Conservation (phyloP, 2,113 vertebrate species). For the Marmota monax region DNA sequence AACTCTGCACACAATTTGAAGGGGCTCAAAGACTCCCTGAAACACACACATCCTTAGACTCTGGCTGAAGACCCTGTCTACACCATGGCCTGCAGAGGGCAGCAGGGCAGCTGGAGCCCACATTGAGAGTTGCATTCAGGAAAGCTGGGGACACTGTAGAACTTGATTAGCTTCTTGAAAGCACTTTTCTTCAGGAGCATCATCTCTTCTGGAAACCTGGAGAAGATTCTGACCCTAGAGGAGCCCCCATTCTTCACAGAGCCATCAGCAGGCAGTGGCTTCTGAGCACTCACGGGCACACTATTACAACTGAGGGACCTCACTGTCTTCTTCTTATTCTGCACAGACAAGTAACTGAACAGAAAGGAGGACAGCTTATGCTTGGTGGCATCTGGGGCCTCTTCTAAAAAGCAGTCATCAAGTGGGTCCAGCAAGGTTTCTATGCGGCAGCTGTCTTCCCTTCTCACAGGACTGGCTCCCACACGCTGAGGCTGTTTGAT, state of each 20-base stretch:
- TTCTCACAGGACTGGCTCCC: neutral
- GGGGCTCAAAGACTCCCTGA: neutral
- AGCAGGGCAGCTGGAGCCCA: conserved; percentile 92
- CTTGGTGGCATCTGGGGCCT: conserved; percentile 74
- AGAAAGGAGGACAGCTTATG: conserved; percentile 90
- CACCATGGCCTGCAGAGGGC: conserved; percentile 90
- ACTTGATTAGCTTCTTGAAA: conserved; percentile 94
- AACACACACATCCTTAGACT: neutral
- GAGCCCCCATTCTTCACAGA: conserved; percentile 72
- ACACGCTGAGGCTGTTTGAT: conserved; percentile 81
- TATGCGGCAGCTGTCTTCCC: conserved; percentile 65
- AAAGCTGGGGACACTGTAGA: conserved; percentile 95
- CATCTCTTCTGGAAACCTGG: conserved; percentile 89
- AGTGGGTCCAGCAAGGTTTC: conserved; percentile 68
- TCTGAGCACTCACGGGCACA: conserved; percentile 85
- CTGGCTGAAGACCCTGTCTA: conserved; percentile 66
- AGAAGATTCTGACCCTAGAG: conserved; percentile 80
- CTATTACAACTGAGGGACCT: conserved; percentile 95
- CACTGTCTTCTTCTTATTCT: conserved; percentile 88
- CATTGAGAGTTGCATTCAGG: conserved; percentile 92
- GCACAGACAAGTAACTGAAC: conserved; percentile 87
- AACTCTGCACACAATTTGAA: neutral
- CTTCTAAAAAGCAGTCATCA: conserved; percentile 86
- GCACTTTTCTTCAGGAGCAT: conserved; percentile 89
- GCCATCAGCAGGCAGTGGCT: conserved; percentile 68